phyloP scores from a whole-genome alignment of 2,113 vertebrate genomes.

The Phylloscopus whistleri region DNA sequence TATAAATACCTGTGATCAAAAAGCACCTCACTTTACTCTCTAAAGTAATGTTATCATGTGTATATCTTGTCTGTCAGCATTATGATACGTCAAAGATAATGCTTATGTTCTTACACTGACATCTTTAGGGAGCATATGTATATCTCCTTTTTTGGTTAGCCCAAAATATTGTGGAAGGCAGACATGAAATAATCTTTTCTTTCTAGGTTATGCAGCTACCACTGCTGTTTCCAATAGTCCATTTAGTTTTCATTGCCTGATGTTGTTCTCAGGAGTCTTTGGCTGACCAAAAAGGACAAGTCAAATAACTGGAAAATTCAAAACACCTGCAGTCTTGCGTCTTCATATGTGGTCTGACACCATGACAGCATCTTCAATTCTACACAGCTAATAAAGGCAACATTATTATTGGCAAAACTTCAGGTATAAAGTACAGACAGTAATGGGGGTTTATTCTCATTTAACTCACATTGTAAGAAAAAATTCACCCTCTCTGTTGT shows the following conservation, averaged over 20 bases:
- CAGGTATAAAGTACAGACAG: neutral
- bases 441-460: neutral
- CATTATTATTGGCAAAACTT: conserved; percentile 21
- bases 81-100: neutral
- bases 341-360: conserved; percentile 41
- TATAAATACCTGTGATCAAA: conserved; percentile 45
- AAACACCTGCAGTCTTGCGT: neutral
- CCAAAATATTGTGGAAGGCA: neutral
- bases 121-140: neutral
- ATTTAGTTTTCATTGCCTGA: neutral
- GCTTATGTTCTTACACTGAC: conserved; percentile 10
- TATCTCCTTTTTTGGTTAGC: neutral
- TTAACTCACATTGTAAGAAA: neutral
- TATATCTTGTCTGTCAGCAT: conserved; percentile 28
- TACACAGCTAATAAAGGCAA: conserved; percentile 3
- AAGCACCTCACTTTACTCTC: neutral
- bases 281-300: conserved; percentile 24
- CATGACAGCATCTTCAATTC: neutral
- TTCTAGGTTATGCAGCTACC: neutral
- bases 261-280: neutral
- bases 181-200: neutral
- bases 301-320: conserved; percentile 39
- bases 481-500: neutral
- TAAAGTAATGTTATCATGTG: neutral
- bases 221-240: neutral